Percentiles rank a stretch among this genome's conserved stretches.
phyloP scores from a whole-genome alignment of 2,888 invertebrate genomes.

The Eucera pruinosa region DNA sequence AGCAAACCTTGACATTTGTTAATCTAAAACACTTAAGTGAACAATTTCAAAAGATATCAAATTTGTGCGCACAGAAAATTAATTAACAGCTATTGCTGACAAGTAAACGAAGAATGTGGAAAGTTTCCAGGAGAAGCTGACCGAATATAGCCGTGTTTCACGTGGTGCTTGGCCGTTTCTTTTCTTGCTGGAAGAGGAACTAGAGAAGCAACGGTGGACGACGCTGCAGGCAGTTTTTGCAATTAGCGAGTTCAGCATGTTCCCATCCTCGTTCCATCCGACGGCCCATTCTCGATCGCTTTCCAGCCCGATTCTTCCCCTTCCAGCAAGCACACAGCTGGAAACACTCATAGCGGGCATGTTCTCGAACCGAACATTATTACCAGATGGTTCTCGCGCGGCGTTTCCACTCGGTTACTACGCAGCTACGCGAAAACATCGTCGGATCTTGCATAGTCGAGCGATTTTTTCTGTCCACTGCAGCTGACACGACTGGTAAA shows the following conservation, averaged over 20 bases:
- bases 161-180: conserved; percentile 13
- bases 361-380: conserved; percentile 50
- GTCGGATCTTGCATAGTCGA: conserved; percentile 15
- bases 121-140: conserved; percentile 39
- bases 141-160: conserved; percentile 32
- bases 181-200: conserved; percentile 23
- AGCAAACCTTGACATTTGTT: no score
- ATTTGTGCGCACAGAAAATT: conserved; percentile 3
- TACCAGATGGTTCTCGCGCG: conserved; percentile 43
- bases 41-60: no score
- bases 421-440: conserved; percentile 35
- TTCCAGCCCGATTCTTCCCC: conserved; percentile 28
- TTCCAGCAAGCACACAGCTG: not conserved
- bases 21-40: no score
- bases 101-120: conserved; percentile 21
- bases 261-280: conserved; percentile 24
- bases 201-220: conserved; percentile 29
- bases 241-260: conserved; percentile 70
- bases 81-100: conserved; percentile 25
- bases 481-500: conserved; percentile 28
- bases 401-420: conserved; percentile 28
- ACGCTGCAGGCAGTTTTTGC: conserved; percentile 70
- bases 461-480: conserved; percentile 23
- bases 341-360: conserved; percentile 36
- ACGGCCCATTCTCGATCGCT: conserved; percentile 37